A percentile compares a stretch with the other conserved stretches of the same genome.
Evolutionary conservation across 2,888 invertebrate genomes (phyloP).

Genomic region (Sclerodermus sp.): DNA sequence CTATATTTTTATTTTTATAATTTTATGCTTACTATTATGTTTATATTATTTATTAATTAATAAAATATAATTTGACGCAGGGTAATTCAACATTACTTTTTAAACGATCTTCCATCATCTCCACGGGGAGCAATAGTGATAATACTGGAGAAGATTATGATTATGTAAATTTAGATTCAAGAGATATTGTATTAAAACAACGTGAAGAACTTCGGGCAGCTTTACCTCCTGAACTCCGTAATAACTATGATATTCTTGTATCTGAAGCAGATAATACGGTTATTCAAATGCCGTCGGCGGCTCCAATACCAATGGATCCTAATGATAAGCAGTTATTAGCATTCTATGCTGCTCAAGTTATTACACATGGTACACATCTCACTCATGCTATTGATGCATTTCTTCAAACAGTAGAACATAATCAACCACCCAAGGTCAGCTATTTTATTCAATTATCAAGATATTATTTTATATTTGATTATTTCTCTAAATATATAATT

Average conservation of each 20-base stretch:
- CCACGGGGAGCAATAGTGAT: slow-evolving; percentile 56
- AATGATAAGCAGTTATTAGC: slow-evolving; percentile 82
- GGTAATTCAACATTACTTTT: slow-evolving; percentile 79
- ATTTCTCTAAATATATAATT: background rate
- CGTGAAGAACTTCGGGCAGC: slow-evolving; percentile 74
- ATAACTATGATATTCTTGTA: slow-evolving; percentile 75
- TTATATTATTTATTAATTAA: too few relatives aligned
- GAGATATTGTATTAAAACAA: slow-evolving; percentile 70
- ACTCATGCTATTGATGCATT: slow-evolving; percentile 91
- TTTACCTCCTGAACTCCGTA: slow-evolving; percentile 72
- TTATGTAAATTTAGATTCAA: slow-evolving; percentile 83
- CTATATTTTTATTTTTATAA: too few relatives aligned
- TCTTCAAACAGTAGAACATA: slow-evolving; percentile 86
- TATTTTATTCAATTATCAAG: background rate
- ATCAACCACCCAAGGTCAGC: slow-evolving; percentile 82
- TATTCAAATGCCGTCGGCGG: slow-evolving; percentile 50
- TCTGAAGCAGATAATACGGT: slow-evolving; percentile 71
- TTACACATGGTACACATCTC: slow-evolving; percentile 81
- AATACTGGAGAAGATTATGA: slow-evolving; percentile 84
- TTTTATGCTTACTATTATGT: too few relatives aligned
- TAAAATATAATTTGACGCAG: too few relatives aligned
- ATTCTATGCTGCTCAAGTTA: slow-evolving; percentile 86
- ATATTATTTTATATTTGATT: background rate
- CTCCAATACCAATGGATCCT: slow-evolving; percentile 64
- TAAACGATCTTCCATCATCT: slow-evolving; percentile 63